phyloP scores from a whole-genome alignment of 2,888 invertebrate genomes.

The Meghimatium bilineatum region DNA sequence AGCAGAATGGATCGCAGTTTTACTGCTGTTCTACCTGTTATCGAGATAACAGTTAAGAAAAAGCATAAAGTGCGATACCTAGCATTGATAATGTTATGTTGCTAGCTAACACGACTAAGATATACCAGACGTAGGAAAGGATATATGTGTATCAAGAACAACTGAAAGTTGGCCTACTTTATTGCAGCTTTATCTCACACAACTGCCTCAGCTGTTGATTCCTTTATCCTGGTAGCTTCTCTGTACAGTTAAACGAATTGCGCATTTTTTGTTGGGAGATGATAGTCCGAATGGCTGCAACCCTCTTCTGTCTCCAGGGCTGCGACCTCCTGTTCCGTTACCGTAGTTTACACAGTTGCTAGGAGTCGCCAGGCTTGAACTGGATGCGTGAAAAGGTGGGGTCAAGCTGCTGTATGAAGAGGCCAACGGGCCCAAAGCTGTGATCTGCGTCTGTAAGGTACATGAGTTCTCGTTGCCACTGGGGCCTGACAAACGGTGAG shows the following conservation, averaged over 20 bases:
- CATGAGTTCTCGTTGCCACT: slow-evolving; percentile 21
- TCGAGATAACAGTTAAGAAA: no score
- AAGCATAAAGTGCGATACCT: no score
- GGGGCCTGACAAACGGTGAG: slow-evolving; percentile 13
- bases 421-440: slow-evolving; percentile 20
- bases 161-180: slow-evolving; percentile 28
- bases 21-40: no score
- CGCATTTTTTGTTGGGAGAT: not conserved
- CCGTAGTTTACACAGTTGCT: not conserved
- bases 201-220: not conserved
- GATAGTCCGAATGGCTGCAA: not conserved
- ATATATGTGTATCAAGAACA: not conserved
- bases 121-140: not conserved
- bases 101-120: no score
- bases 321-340: not conserved
- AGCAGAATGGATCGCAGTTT: no score
- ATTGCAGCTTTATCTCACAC: not conserved
- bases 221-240: not conserved
- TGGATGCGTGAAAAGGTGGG: slow-evolving; percentile 20
- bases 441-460: slow-evolving; percentile 35
- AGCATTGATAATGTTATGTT: no score
- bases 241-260: slow-evolving; percentile 27
- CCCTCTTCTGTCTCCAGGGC: not conserved
- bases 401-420: slow-evolving; percentile 35
- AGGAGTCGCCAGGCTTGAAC: slow-evolving; percentile 16